Evolutionary conservation across 2,113 vertebrate species (phyloP), one percentile per base, ranked within the genome.

Genomic region (Tinamus guttatus): DNA sequence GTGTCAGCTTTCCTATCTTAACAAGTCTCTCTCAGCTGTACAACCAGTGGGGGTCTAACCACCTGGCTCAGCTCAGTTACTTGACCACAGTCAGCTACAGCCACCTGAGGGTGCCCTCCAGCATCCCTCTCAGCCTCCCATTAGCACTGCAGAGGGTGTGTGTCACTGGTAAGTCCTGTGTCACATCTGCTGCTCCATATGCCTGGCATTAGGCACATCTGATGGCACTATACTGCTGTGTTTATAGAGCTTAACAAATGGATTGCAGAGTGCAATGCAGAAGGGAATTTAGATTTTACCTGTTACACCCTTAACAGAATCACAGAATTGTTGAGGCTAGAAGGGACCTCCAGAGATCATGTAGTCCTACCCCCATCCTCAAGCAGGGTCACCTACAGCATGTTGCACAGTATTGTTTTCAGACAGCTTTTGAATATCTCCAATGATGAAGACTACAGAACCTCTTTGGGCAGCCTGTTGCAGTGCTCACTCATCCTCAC

Each of bases 41-140:
- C 28, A 63, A n/a, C 16, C 40, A 32, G 45, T 10, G 30, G 49
- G 40, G 38, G 30, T 86, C 60, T 75, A 71, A n/a, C 65, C 60
- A 27, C 30, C 3, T 7, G 13, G 11, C 41, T 78, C 51, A 28
- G 36, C 30, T 68, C 27, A 34, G 38, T 45, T 89, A 60, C 77
- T 24, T 60, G n/a, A 67, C 32, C 11, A 25, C 6, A 45, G 62
- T 59, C 45, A 78, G 22, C 49, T 2, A 3, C 13, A 62, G 18
- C 11, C 68, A 41, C 20, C 36, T 60, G 34, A 74, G 63, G 63
- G 69, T 19, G 45, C 16, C 51, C 22, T 49, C 69, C 54, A 22
- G 5, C 27, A 74, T 62, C 45, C 0, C 0, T 24, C 69, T 18
- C 18, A 5, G 36, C n/a, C 59, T 87, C n/a, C 41, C 3, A 1